A percentile compares a stretch with the other conserved stretches of the same genome.
Conservation (phyloP, 2,888 invertebrate genomes). For the Encarsia formosa region DNA sequence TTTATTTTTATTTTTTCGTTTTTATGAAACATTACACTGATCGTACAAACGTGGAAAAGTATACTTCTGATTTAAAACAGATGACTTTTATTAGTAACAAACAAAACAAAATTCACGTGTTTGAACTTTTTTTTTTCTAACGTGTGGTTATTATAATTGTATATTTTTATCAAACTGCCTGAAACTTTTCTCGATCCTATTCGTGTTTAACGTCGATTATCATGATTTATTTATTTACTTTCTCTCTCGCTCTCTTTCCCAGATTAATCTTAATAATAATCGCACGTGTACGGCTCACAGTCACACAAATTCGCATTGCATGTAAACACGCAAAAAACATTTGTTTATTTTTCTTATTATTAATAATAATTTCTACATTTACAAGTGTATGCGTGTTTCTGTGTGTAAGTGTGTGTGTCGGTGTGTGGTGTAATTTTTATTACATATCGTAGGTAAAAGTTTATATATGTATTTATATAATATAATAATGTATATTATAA, state of each 20-base stretch:
- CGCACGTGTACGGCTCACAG: conserved; percentile 23
- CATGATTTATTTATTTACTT: background rate
- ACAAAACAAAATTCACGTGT: conserved; percentile 21
- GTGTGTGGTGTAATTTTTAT: conserved; percentile 6
- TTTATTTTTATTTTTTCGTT: conserved; percentile 10
- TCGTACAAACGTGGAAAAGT: conserved; percentile 28
- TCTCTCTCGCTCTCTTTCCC: conserved; percentile 14
- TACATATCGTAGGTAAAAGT: conserved; percentile 20
- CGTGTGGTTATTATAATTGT: conserved; percentile 3
- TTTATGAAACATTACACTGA: conserved; percentile 23
- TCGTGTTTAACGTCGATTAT: background rate
- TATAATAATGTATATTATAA: conserved; percentile 27
- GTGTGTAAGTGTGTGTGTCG: conserved; percentile 1
- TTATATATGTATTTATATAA: conserved; percentile 25
- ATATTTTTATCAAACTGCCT: conserved; percentile 24
- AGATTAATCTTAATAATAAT: conserved; percentile 6
- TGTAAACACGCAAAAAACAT: conserved; percentile 22
- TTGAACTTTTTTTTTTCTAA: conserved; percentile 6
- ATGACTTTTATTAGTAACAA: conserved; percentile 14
- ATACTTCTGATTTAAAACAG: conserved; percentile 18
- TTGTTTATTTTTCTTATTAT: too few species aligned
- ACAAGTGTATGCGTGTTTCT: background rate
- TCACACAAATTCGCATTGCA: conserved; percentile 15
- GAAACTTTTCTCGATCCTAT: conserved; percentile 10
- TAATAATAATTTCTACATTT: too few species aligned